These are phyloP conservation scores for Itoplectis maculator DNA, from an alignment of 2,888 invertebrate species.

Conservation along the genomic window DNA sequence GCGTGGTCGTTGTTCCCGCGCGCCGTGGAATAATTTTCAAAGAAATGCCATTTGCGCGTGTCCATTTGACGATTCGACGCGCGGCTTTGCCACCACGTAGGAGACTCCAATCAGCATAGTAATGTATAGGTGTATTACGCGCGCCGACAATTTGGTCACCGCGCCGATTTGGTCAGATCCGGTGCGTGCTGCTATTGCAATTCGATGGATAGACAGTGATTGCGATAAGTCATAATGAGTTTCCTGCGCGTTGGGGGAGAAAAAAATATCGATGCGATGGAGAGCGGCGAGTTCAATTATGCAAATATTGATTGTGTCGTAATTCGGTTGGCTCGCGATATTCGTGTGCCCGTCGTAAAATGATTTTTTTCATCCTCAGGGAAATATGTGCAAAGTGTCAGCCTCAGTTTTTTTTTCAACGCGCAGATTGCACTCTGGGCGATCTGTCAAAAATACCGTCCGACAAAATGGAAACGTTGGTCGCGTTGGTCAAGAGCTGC, in stretches of 20 bases:
- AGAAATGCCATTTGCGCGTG: background rate
- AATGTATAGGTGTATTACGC: background rate
- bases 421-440: background rate
- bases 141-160: background rate
- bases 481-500: background rate
- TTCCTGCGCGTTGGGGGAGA: too few relatives aligned
- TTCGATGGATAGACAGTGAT: background rate
- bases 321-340: too few relatives aligned
- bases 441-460: background rate
- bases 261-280: too few relatives aligned
- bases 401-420: background rate
- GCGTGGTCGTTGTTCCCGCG: background rate
- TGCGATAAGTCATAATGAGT: background rate
- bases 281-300: too few relatives aligned
- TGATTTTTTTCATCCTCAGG: too few relatives aligned
- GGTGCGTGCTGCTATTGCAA: too few relatives aligned
- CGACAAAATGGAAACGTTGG: background rate
- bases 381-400: too few relatives aligned
- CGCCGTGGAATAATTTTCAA: conserved; percentile 21
- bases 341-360: too few relatives aligned
- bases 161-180: too few relatives aligned
- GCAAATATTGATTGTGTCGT: too few relatives aligned
- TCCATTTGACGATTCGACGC: background rate
- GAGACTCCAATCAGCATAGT: conserved; percentile 7
- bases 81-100: background rate